These are phyloP conservation scores for Hirundichthys speculiger DNA, from an alignment of 2,113 vertebrate species.

Conservation along the genomic window DNA sequence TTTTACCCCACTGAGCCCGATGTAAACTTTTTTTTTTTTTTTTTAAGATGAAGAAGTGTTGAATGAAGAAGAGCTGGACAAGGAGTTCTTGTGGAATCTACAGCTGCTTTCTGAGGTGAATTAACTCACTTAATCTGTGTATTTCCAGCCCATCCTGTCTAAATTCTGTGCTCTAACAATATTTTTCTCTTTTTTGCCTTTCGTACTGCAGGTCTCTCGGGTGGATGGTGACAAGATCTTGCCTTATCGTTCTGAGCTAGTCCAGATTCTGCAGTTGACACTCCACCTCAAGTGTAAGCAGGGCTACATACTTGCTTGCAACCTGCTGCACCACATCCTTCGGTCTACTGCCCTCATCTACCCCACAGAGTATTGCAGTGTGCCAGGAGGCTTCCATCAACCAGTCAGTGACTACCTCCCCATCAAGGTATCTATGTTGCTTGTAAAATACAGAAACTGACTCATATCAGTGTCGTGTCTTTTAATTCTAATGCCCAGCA, in stretches of 20 bases:
- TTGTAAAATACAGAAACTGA: not conserved
- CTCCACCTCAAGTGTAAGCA: conserved; percentile 95
- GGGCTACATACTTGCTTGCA: conserved; percentile 96
- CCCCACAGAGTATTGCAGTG: conserved; percentile 97
- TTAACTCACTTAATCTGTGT: not conserved
- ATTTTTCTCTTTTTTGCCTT: conserved; percentile 2
- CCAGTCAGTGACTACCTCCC: conserved; percentile 91
- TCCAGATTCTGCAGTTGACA: conserved; percentile 91
- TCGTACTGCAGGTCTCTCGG: conserved; percentile 86
- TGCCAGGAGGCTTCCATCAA: conserved; percentile 94
- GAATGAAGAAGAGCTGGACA: conserved; percentile 95
- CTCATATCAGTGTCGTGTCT: not conserved
- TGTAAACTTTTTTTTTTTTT: conserved; percentile 39
- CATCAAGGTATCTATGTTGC: conserved; percentile 86
- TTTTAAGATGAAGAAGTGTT: conserved; percentile 91
- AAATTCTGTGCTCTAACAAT: not conserved
- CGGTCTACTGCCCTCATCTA: conserved; percentile 94
- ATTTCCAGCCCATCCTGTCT: not conserved
- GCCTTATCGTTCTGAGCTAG: conserved; percentile 89
- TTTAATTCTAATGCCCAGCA: not conserved
- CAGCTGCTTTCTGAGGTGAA: conserved; percentile 96
- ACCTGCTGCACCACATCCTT: conserved; percentile 95
- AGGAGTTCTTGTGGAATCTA: conserved; percentile 96
- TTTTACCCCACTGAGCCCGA: conserved; percentile 2
- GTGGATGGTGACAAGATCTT: conserved; percentile 96